Conservation (phyloP, 2,113 vertebrate genomes). For the Terrapene triunguis region DNA sequence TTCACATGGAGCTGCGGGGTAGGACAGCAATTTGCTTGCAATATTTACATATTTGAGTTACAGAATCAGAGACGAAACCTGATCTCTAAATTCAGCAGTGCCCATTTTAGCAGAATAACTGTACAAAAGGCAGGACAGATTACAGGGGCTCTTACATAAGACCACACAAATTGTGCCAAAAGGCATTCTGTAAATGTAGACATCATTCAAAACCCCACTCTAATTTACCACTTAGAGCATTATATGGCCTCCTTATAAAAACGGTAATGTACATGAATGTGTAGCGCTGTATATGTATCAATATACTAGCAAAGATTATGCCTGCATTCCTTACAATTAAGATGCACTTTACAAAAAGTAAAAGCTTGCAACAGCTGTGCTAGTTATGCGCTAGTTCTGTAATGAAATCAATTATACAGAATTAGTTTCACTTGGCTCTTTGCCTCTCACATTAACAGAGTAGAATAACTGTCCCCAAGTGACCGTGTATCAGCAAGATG, state of each 20-base stretch:
- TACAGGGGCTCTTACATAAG: accelerated
- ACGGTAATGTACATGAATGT: accelerated
- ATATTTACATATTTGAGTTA: accelerated
- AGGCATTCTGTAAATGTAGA: accelerated
- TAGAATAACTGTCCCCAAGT: not conserved
- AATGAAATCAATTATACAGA: not conserved
- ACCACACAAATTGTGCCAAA: not conserved
- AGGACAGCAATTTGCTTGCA: accelerated
- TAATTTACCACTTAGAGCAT: accelerated
- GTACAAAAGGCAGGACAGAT: accelerated
- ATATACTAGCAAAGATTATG: not conserved
- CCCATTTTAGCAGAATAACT: accelerated
- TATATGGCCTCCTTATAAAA: accelerated
- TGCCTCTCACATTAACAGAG: not conserved
- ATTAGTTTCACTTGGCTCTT: not conserved
- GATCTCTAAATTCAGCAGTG: not conserved
- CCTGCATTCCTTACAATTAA: not conserved
- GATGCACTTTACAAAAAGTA: not conserved
- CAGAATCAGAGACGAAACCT: accelerated
- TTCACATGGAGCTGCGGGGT: accelerated
- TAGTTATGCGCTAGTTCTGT: not conserved
- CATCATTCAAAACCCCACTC: accelerated
- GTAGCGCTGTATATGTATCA: not conserved
- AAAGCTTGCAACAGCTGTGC: not conserved
- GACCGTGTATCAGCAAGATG: accelerated